Conservation (phyloP, 2,797 vertebrate species). For the Anisognathus igniventris region DNA sequence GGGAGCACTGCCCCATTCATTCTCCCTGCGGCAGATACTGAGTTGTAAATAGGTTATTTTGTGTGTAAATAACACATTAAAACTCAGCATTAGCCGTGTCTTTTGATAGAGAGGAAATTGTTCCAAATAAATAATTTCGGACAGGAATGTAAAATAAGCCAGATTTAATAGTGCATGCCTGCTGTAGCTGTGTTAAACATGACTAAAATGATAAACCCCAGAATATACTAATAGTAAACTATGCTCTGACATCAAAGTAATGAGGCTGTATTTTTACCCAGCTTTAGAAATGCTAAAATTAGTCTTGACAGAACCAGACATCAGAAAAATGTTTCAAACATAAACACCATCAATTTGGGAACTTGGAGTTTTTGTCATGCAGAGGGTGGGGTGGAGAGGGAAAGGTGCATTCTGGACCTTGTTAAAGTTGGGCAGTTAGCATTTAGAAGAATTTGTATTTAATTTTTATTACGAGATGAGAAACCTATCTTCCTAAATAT, state of each 20-base stretch:
- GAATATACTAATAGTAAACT: slow-evolving; percentile 84
- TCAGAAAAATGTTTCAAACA: slow-evolving; percentile 74
- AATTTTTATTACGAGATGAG: slow-evolving; percentile 42
- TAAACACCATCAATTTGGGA: slow-evolving; percentile 72
- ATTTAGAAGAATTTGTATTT: slow-evolving; percentile 30
- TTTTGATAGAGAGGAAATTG: slow-evolving; percentile 92
- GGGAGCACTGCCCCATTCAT: slow-evolving; percentile 84
- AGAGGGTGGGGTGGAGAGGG: background rate
- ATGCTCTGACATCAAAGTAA: slow-evolving; percentile 76
- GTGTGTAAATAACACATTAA: slow-evolving; percentile 99
- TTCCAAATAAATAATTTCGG: slow-evolving; percentile 91
- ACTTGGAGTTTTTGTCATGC: slow-evolving; percentile 41
- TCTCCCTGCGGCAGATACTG: slow-evolving; percentile 77
- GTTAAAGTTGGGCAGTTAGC: slow-evolving; percentile 30
- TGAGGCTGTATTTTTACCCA: slow-evolving; percentile 79
- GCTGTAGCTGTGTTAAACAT: slow-evolving; percentile 86
- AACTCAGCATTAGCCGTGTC: slow-evolving; percentile 91
- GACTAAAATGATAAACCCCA: slow-evolving; percentile 87
- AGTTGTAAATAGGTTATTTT: slow-evolving; percentile 92
- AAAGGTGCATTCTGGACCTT: slow-evolving; percentile 42
- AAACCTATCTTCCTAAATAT: slow-evolving; percentile 22
- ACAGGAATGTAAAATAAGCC: slow-evolving; percentile 89
- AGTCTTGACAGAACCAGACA: slow-evolving; percentile 78
- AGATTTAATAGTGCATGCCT: slow-evolving; percentile 81
- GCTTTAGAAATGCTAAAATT: slow-evolving; percentile 81